These are phyloP conservation scores for Aplysina aerophoba DNA, from an alignment of 37 sponge, comb jelly and placozoan species.

Conservation along the genomic window DNA sequence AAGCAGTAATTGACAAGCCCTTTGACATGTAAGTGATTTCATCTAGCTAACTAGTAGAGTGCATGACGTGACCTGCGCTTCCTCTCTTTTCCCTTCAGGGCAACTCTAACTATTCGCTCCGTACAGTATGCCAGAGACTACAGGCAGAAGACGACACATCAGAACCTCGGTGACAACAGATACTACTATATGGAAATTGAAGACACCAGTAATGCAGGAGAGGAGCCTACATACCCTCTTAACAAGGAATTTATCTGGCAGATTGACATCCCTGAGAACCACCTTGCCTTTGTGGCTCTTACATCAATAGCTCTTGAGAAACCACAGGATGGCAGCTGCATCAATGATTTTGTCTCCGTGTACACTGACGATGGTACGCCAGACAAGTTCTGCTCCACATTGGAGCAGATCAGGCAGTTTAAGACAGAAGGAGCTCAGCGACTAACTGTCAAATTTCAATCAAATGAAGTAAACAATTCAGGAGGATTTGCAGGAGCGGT, in stretches of 20 bases:
- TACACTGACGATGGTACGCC: neutral
- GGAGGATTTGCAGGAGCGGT: slow-evolving; percentile 6
- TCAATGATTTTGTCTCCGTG: slow-evolving; percentile 1
- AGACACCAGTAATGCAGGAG: neutral
- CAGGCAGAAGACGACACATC: too few species aligned
- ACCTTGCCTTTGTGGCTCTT: neutral
- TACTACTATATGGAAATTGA: too few species aligned
- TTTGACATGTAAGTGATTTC: too few species aligned
- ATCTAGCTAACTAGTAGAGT: too few species aligned
- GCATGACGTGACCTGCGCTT: too few species aligned
- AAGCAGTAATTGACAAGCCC: too few species aligned
- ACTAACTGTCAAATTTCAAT: neutral
- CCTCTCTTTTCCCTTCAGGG: too few species aligned
- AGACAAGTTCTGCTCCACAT: slow-evolving; percentile 1
- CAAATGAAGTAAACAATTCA: neutral
- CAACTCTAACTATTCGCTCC: too few species aligned
- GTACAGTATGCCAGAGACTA: too few species aligned
- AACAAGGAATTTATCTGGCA: slow-evolving; percentile 21
- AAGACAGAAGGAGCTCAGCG: neutral
- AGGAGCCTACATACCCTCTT: neutral
- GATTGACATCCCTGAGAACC: neutral
- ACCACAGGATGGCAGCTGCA: neutral
- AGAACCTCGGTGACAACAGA: too few species aligned
- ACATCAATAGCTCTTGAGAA: neutral
- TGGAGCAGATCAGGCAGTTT: slow-evolving; percentile 1